Evolutionary conservation across 37 sponge, comb jelly and placozoan genomes (phyloP).

Genomic region (Ianthella basta): DNA sequence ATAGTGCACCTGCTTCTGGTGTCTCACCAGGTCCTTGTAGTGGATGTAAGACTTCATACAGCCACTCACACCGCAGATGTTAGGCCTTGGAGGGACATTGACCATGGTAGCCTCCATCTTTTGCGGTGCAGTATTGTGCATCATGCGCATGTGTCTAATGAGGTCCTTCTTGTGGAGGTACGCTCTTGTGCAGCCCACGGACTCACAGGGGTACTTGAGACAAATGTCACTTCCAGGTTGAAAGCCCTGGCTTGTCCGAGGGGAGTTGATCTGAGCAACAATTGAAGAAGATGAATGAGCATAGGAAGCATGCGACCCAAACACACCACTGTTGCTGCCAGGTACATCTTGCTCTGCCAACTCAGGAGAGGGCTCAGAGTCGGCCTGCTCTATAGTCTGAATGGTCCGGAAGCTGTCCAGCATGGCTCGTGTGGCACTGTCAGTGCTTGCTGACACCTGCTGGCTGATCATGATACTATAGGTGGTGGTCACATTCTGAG

Average conservation of each 20-base stretch:
- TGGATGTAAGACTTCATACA: slow-evolving; percentile 77
- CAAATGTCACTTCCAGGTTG: slow-evolving; percentile 1
- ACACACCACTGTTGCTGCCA: too few relatives aligned
- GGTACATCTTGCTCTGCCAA: neutral
- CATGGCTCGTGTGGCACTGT: neutral
- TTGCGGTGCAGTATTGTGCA: slow-evolving; percentile 55
- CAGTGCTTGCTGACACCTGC: neutral
- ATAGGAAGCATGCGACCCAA: too few relatives aligned
- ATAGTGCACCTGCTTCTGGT: slow-evolving; percentile 72
- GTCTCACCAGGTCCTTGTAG: slow-evolving; percentile 73
- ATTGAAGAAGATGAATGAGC: too few relatives aligned
- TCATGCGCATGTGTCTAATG: slow-evolving; percentile 75
- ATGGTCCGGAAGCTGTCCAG: neutral
- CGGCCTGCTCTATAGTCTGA: neutral
- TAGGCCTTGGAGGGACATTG: slow-evolving; percentile 59
- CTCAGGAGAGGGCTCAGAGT: neutral
- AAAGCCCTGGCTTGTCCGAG: neutral
- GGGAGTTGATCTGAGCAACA: neutral
- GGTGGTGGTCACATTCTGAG: slow-evolving; percentile 11
- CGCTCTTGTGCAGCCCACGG: slow-evolving; percentile 45
- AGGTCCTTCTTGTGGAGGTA: slow-evolving; percentile 83
- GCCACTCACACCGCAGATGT: slow-evolving; percentile 38
- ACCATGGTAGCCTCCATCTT: slow-evolving; percentile 46
- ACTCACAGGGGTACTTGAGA: slow-evolving; percentile 46
- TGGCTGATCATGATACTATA: slow-evolving; percentile 17